Base-by-base conservation (phyloP, 2,797 vertebrate genomes). In the Smutsia gigantea region DNA sequence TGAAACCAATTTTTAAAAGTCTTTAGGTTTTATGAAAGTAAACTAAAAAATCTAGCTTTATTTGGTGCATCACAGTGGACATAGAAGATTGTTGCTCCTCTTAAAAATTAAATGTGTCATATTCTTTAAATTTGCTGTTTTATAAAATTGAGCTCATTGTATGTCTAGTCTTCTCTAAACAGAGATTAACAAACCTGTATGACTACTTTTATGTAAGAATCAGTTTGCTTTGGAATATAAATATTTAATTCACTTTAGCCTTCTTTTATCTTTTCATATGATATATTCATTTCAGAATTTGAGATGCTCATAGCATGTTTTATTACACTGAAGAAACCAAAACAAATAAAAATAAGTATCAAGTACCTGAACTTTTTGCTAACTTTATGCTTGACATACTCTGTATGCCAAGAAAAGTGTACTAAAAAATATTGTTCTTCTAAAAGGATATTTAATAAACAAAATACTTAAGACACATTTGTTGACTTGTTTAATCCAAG, bases 221-320 rank as follows among this genome's bases (percentile, higher is more conserved):
- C 81, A 93, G 89, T 96, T 97, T 97, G 78, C 74, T 88, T 96
- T 92, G 95, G 72, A 97, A 74, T 93, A 75, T 25, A 95, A 68
- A 59, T 64, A 59, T 55, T 92, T 63, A 96, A 91, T 57, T 96
- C 31, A 81, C 75, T 96, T 96, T 95, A 68, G n/a, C 0, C 61
- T 93, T 97, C 92, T 42, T 79, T 88, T 34, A 17, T 18, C 39
- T 57, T 31, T 81, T 95, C 86, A 29, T 79, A 85, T 87, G 39
- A 34, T 57, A 72, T 95, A 77, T 42, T 81, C 23, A 39, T 81
- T 97, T 90, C 55, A 93, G 78, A 92, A 96, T 85, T 68, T 87
- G 71, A 85, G 63, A 79, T 81, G 61, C 59, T 97, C 66, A 75
- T 55, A 95, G 96, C 93, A 96, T 97, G 96, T 91, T 96, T 95